Evolutionary conservation across 2,113 vertebrate genomes (phyloP), one percentile per base, ranked within the genome.

Genomic region (Rhabdornis inornatus): DNA sequence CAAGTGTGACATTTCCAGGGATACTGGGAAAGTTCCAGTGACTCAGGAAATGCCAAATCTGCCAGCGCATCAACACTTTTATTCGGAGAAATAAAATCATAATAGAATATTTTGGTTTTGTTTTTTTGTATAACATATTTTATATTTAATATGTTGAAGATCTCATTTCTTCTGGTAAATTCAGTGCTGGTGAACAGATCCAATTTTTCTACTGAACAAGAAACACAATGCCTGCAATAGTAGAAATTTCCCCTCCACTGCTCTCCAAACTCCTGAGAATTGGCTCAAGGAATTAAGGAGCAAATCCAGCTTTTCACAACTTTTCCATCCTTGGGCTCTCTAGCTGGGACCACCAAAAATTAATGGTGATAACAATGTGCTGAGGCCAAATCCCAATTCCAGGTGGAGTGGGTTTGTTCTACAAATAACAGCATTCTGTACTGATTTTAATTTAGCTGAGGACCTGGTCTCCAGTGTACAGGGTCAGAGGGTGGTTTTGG

Each of bases 121-220:
- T 9, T 50, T 50, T 22, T 47, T 15, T 10, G 23, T 11, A 16
- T 28, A 11, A 57, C 44, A 20, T 17, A 68, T 40, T 42, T 13
- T 31, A 21, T n/a, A 44, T 56, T 87, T 35, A 30, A 24, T 39
- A 63, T 7, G 14, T 56, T 2, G 3, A 88, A 72, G 30, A 72
- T 40, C 83, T 2, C 2, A 27, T 71, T 85, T 72, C 24, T 82
- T 86, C 39, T 49, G 74, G 44, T 50, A 72, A 87, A 69, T 49
- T 92, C 53, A 71, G 53, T 81, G 95, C 91, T 95, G 85, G 87
- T 84, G 84, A 92, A 94, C 79, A 31, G 39, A 76, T 70, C 89
- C 22, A 53, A 0, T 42, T 65, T 50, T 37, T 75, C 17, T 74
- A 28, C 27, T 79, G 40, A 89, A 50, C 14, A 89, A 53, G 44